Base-by-base conservation (phyloP, 2,797 vertebrate species). In the Notoglanidium macrostoma region DNA sequence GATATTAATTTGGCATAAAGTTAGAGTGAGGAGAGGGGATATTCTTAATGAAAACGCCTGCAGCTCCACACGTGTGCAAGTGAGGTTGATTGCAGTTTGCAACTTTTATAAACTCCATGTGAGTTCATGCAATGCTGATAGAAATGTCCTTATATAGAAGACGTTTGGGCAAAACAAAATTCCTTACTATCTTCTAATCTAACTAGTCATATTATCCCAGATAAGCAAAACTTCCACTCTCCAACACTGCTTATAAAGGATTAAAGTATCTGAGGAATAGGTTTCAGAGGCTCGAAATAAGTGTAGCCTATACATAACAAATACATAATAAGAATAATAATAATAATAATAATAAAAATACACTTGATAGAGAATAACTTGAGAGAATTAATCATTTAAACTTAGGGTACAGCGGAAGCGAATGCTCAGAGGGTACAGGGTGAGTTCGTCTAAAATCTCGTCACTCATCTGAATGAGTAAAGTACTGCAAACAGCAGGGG, bases 1-100 rank as follows among this genome's bases (percentile, higher is more conserved):
- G 81, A 92, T 92, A 92, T 92, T 85, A 92, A 93, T 91, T 91
- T 89, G 86, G 88, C 80, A 89, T 92, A 85, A 84, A 63, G 86
- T 78, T 68, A 89, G 81, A 86, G 79, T 84, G 23, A 81, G 86
- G 68, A 55, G 87, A 87, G 89, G 86, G 54, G 65, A 74, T 76
- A 55, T 73, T 73, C 63, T 67, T 63, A 88, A 88, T 89, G 80
- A 88, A 82, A 57, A 46, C 1, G 70, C 32, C 68, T 77, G 51
- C n/a, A 17, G 84, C 84, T 68, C 49, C 49, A 86, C 55, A 81
- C 49, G 40, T 86, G 78, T 74, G 35, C 59, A 5, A 68, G 84
- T 46, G n/a, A 63, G 55, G 79, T 70, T 83, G 70, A 86, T 83
- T 87, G 67, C 63, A 76, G 44, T 76, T 85, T 55, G 8, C 61